phyloP scores from a whole-genome alignment of 2,113 vertebrate species.

The Dipodomys merriami region DNA sequence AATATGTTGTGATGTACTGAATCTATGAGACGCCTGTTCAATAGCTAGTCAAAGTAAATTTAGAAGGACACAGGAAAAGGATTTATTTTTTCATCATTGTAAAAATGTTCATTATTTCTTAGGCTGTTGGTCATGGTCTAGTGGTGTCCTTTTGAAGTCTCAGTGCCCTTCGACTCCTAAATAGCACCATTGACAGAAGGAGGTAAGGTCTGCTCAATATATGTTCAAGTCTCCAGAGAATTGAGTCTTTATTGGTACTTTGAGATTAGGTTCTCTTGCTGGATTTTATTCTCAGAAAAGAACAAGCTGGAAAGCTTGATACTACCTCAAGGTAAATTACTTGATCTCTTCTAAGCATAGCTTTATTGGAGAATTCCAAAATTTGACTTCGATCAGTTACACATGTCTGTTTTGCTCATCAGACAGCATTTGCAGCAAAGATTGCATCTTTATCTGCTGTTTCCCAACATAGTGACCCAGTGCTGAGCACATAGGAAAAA shows the following conservation, averaged over 20 bases:
- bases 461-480: constrained; percentile 28
- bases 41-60: constrained; percentile 73
- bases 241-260: neutral
- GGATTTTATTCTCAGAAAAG: constrained; percentile 60
- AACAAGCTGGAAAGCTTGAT: constrained; percentile 35
- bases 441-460: constrained; percentile 53
- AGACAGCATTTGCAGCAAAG: constrained; percentile 39
- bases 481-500: constrained; percentile 3
- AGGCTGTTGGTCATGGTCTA: constrained; percentile 65
- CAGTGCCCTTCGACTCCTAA: constrained; percentile 51
- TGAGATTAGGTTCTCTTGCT: constrained; percentile 51
- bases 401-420: constrained; percentile 37
- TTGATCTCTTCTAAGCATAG: neutral
- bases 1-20: constrained; percentile 63
- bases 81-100: constrained; percentile 64
- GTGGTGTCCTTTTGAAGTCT: constrained; percentile 49
- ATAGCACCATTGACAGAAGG: constrained; percentile 36
- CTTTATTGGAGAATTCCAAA: constrained; percentile 51
- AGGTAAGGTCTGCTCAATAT: constrained; percentile 39
- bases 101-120: constrained; percentile 57
- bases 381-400: constrained; percentile 59
- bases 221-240: constrained; percentile 14
- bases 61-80: constrained; percentile 54
- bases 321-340: constrained; percentile 38
- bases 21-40: constrained; percentile 33